Percentiles rank a stretch among this genome's conserved stretches.
These are phyloP conservation scores for Ditylenchus weischeri DNA, from an alignment of 2,888 invertebrate genomes.

Conservation along the genomic window DNA sequence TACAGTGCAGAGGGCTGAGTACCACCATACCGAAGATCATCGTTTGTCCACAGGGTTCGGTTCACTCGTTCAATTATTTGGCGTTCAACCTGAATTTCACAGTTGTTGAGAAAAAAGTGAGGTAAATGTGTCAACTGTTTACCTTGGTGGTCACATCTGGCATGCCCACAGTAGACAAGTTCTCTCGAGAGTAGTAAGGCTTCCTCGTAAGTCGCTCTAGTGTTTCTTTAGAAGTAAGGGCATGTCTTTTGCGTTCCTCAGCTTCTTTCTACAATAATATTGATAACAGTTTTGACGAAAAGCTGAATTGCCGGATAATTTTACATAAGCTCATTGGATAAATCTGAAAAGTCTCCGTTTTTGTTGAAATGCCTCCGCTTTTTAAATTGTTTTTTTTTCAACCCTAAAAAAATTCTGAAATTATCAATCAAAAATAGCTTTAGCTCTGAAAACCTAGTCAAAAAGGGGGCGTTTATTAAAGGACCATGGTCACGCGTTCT, in stretches of 20 bases:
- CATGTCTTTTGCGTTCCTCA: slow-evolving; percentile 35
- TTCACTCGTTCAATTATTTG: slow-evolving; percentile 57
- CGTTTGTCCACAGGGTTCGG: slow-evolving; percentile 51
- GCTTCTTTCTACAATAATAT: slow-evolving; percentile 41
- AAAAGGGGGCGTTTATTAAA: too few relatives aligned
- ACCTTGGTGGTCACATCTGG: slow-evolving; percentile 50
- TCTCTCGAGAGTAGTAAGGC: slow-evolving; percentile 54
- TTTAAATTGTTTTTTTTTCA: too few relatives aligned
- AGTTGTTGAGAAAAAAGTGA: not conserved
- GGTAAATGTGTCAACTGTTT: not conserved
- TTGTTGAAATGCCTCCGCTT: too few relatives aligned
- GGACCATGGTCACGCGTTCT: too few relatives aligned
- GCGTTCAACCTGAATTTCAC: slow-evolving; percentile 38
- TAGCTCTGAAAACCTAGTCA: too few relatives aligned
- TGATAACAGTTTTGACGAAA: not conserved
- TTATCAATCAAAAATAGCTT: too few relatives aligned
- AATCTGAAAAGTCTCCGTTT: too few relatives aligned
- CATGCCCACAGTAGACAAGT: slow-evolving; percentile 34
- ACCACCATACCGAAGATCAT: slow-evolving; percentile 12
- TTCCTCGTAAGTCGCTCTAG: slow-evolving; percentile 51
- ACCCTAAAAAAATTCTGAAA: too few relatives aligned
- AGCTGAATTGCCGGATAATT: not conserved
- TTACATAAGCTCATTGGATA: too few relatives aligned
- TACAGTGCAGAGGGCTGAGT: slow-evolving; percentile 14
- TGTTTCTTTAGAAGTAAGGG: slow-evolving; percentile 48